Base-by-base conservation (phyloP, 2,888 invertebrate genomes). In the Melinopterus prodromus region DNA sequence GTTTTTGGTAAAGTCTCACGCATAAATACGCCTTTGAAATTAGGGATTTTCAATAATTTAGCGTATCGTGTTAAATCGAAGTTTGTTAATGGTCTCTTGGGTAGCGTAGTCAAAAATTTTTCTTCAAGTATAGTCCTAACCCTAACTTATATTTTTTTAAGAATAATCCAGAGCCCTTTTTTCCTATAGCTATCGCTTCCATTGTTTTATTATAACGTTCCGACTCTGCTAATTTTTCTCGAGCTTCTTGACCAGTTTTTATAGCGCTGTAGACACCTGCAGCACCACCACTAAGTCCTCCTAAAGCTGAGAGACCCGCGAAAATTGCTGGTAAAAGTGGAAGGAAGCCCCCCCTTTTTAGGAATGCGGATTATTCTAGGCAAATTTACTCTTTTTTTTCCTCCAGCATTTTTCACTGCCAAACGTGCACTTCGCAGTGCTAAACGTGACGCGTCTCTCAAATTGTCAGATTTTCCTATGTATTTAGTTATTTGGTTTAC, bases 11-110 rank as follows among this genome's bases (percentile, higher is more conserved):
- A n/a, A 84, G 12, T 78, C 78, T 85, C 82, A 79, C 85, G 70
- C 85, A 86, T 86, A 79, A 84, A 87, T 14, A 85, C 83, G 9
- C 86, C 86, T 79, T 83, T 77, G 80, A 86, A 86, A 76, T 84
- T 69, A 35, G 81, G 81, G 35, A 84, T 77, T 69, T 79, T 75
- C 72, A 80, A 78, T 69, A 69, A 14, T 78, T 78, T 75, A 0
- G 79, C 80, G 81, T 81, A 85, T 78, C 80, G 81, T 74, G 15
- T 26, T 74, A 86, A 77, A 77, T 85, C 85, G 6, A 79, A 6
- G 76, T 85, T 82, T 35, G 83, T 84, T 16, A 86, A 79, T 0
- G 86, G 78, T 79, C 83, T 82, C 6, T 80, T 78, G 70, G 84
- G 84, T 69, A 84, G 82, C 79, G 81, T 76, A n/a, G 78, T 79